Base-by-base conservation (phyloP, 2,113 vertebrate genomes). In the Coregonus clupeaformis region DNA sequence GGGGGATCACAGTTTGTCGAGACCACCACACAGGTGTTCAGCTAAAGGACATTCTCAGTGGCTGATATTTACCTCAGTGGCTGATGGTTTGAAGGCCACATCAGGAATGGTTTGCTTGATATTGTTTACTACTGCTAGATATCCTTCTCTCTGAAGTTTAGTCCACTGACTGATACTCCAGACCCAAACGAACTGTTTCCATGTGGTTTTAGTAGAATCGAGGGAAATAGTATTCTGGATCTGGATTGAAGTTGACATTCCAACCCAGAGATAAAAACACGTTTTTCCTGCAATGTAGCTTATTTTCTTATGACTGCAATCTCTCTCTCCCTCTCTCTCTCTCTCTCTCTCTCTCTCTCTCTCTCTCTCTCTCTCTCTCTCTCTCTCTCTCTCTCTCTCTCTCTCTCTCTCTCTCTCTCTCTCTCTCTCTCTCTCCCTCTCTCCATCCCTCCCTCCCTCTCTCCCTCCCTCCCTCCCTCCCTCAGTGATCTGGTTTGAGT, bases 401-500 rank as follows among this genome's bases (percentile, higher is more conserved):
- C 18, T 59, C 18, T 9, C 24, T 64, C 24, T 14, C 60, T 63
- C 60, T 24, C 22, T 27, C 22, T 27, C 2, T 27, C 3, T 1
- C n/a, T 63, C 24, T 13, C n/a, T 27, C 60, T 25, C 60, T 62
- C 11, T 25, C n/a, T 63, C 60, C 2, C 22, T 1, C 24, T 4
- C 20, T 4, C 6, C 11, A 12, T 6, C 24, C 1, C 18, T 4
- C 7, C 2, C 5, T n/a, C 57, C 0, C 60, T 3, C 1, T 12
- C 24, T 3, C 3, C 13, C 1, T 13, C 62, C 13, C 12, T 5
- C 59, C 0, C 62, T 64, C 62, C 14, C 25, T 29, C 62, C 5
- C 62, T 29, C 20, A 45, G 36, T 13, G 25, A 70, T 70, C 45
- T 70, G 68, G 20, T 70, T 70, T 49, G 68, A 70, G 25, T 70